Conservation (phyloP, 2,113 vertebrate genomes). For the Hippocampus guttulatus region DNA sequence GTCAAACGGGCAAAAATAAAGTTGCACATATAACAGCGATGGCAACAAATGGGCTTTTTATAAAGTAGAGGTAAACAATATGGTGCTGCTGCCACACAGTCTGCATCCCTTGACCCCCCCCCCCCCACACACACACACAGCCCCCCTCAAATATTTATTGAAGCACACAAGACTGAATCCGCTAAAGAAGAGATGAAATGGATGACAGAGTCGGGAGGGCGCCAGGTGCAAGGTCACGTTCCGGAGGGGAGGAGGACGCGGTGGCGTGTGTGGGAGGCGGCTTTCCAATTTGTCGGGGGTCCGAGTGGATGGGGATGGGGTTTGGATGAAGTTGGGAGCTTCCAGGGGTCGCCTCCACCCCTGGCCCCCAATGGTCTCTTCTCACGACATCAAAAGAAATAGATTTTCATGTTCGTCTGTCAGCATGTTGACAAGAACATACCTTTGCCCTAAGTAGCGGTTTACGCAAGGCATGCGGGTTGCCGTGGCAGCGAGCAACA, state of each 20-base stretch:
- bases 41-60: conserved; percentile 30
- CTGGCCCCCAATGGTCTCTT: conserved; percentile 19
- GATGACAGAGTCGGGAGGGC: conserved; percentile 39
- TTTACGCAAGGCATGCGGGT: conserved; percentile 8
- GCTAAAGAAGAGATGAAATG: conserved; percentile 46
- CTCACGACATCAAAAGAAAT: conserved; percentile 56
- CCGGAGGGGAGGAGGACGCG: conserved; percentile 4
- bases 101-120: conserved; percentile 23
- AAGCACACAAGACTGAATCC: not conserved
- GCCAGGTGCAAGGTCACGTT: conserved; percentile 38
- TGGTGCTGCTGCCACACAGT: not conserved
- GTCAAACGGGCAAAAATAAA: conserved; percentile 23
- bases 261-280: not conserved
- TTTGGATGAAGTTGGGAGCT: conserved; percentile 46
- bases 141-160: not conserved
- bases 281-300: conserved; percentile 40
- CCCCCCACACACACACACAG: not conserved
- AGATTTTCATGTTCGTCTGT: conserved; percentile 64
- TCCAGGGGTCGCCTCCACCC: conserved; percentile 15
- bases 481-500: conserved; percentile 14
- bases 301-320: conserved; percentile 46
- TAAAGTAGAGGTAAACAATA: conserved; percentile 15
- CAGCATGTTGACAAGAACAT: conserved; percentile 32
- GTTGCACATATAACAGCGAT: not conserved
- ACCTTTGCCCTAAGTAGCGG: not conserved